Evolutionary conservation across 2,888 invertebrate genomes (phyloP).

Genomic region (Suillia variegata): DNA sequence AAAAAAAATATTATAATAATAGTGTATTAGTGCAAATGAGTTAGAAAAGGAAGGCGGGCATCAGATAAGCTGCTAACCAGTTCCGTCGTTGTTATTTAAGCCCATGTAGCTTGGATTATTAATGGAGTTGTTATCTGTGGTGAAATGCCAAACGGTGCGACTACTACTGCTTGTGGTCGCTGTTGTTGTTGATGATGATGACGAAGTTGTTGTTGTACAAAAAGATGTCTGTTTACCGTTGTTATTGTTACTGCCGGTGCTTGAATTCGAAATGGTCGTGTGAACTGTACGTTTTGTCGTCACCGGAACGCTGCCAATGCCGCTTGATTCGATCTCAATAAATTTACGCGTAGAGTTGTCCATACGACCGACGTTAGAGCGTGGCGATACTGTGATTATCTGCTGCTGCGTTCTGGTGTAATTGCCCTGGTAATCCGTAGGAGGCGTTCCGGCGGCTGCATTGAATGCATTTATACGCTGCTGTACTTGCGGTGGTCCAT

Average conservation of each 20-base stretch:
- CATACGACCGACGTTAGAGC: slow-evolving; percentile 36
- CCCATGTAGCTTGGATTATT: slow-evolving; percentile 61
- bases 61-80: slow-evolving; percentile 57
- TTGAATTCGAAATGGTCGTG: slow-evolving; percentile 7
- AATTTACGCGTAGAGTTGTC: slow-evolving; percentile 46
- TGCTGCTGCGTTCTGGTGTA: slow-evolving; percentile 35
- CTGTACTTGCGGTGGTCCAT: slow-evolving; percentile 49
- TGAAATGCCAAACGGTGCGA: slow-evolving; percentile 60
- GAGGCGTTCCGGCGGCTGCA: slow-evolving; percentile 41
- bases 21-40: not conserved
- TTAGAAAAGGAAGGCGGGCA: no score
- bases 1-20: no score
- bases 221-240: slow-evolving; percentile 28
- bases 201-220: slow-evolving; percentile 32
- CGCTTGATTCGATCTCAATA: slow-evolving; percentile 47
- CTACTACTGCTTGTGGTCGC: slow-evolving; percentile 51
- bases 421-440: slow-evolving; percentile 37
- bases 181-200: slow-evolving; percentile 39
- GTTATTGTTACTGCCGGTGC: slow-evolving; percentile 6
- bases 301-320: slow-evolving; percentile 20
- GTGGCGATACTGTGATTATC: slow-evolving; percentile 37
- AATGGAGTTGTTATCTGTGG: slow-evolving; percentile 57
- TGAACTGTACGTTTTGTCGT: slow-evolving; percentile 29
- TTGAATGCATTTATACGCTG: slow-evolving; percentile 54
- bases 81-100: slow-evolving; percentile 58